Evolutionary conservation across 1,140 invertebrate species (phyloP).

Genomic region (Drosophila malerkotliana): DNA sequence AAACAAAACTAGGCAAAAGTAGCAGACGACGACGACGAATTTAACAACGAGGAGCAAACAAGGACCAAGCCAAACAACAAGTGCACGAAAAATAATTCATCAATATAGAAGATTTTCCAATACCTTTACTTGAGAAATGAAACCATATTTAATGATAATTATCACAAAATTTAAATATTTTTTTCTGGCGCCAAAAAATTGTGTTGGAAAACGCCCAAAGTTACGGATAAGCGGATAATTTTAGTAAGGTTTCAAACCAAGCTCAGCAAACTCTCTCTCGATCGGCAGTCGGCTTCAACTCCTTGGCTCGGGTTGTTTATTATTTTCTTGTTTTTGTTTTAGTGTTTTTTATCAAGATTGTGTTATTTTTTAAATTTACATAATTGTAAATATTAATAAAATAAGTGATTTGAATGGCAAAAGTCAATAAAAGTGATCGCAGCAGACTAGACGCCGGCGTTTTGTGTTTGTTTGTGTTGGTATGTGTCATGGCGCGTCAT

Average conservation of each 20-base stretch:
- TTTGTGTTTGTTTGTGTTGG: too few species aligned
- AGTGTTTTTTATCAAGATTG: neutral
- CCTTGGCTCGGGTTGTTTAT: neutral
- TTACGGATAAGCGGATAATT: neutral
- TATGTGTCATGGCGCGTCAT: too few species aligned
- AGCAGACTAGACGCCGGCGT: too few species aligned
- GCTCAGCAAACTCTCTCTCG: too few species aligned
- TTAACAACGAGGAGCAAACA: slow-evolving; percentile 63
- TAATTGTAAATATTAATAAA: too few species aligned
- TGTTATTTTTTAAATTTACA: neutral
- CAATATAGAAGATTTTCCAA: neutral
- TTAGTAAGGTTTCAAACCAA: neutral
- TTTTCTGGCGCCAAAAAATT: neutral
- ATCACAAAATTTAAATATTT: neutral
- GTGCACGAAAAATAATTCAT: slow-evolving; percentile 7
- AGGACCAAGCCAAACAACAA: slow-evolving; percentile 56
- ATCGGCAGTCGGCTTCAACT: neutral
- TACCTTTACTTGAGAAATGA: slow-evolving; percentile 2
- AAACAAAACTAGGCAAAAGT: slow-evolving; percentile 77
- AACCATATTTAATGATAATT: neutral
- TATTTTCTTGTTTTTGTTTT: neutral
- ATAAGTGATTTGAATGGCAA: too few species aligned
- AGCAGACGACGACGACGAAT: slow-evolving; percentile 46
- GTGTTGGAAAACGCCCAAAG: neutral
- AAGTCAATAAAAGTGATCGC: too few species aligned